Conservation (phyloP, 2,113 vertebrate genomes). For the Brachypodius melanocephalos region DNA sequence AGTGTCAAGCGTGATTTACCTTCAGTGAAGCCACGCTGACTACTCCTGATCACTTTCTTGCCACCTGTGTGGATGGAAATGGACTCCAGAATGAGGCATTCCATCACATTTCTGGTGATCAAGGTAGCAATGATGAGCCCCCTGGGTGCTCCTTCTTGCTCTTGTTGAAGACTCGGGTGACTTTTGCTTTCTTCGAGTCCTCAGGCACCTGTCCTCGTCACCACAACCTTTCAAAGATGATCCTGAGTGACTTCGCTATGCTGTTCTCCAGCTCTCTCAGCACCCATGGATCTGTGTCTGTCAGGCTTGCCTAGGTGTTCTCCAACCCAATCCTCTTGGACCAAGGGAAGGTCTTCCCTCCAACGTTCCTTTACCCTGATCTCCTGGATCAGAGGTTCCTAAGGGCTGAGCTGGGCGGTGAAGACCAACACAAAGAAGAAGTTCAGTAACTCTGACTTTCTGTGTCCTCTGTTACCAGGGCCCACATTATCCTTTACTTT, state of each 20-base stretch:
- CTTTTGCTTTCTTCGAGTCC: background rate
- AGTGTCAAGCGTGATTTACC: background rate
- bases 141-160: background rate
- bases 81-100: background rate
- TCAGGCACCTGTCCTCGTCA: background rate
- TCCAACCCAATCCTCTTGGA: background rate
- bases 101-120: background rate
- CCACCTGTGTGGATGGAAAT: background rate
- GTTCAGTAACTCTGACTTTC: background rate
- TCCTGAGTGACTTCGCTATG: fast-evolving
- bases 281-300: background rate
- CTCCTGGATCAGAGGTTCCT: background rate
- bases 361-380: background rate
- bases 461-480: background rate
- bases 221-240: background rate
- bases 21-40: background rate
- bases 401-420: background rate
- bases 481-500: background rate
- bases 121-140: background rate
- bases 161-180: background rate
- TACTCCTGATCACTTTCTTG: background rate
- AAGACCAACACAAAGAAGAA: background rate
- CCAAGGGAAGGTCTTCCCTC: background rate
- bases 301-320: background rate
- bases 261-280: background rate